Base-by-base conservation (phyloP, 92 coral and sea anemone species). In the Palythoa caribaeorum region DNA sequence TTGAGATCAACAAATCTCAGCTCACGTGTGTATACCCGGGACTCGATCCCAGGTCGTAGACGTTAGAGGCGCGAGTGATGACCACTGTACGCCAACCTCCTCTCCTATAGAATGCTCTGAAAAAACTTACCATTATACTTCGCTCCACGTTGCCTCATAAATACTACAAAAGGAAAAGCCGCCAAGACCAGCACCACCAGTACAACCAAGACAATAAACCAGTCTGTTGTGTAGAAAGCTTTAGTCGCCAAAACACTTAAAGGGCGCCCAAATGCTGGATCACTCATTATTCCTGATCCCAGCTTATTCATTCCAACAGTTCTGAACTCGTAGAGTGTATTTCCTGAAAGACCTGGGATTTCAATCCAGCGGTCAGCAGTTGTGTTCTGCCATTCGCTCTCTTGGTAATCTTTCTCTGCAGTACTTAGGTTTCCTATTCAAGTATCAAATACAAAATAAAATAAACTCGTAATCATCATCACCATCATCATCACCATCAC, bases 301-400 rank as follows among this genome's bases (percentile, higher is more conserved):
- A 75, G 14, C 28, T 47, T 38, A 12, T 75, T 75, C 3, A 13
- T 17, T 17, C 79, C 79, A 37, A 75, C 14, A 9, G 79, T 75
- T 20, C 79, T 17, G 16, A 75, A 75, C 59, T 75, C 79, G 79
- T 75, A 48, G 3, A 75, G 37, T 16, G 60, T 44, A 13, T 75
- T 75, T 35, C 47, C 38, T 75, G 79, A 75, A 16, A 75, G 79
- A 48, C 62, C 37, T 20, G 48, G 9, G 37, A 75, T 20, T 48
- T 75, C 79, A 16, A 75, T 75, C 79, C 36, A 75, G 6, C 79
- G 79, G 79, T 75, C 9, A 0, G 57, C 79, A 75, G 59, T 75
- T 20, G 79, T 75, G 16, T 75, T 75, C 47, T 48, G 57, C 79
- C 79, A 75, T 5, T 75, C 19, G 19, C 79, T 75, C 14, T 75